These are phyloP conservation scores for Bergia puertoricense DNA, from an alignment of 92 coral and sea anemone species.

Conservation along the genomic window DNA sequence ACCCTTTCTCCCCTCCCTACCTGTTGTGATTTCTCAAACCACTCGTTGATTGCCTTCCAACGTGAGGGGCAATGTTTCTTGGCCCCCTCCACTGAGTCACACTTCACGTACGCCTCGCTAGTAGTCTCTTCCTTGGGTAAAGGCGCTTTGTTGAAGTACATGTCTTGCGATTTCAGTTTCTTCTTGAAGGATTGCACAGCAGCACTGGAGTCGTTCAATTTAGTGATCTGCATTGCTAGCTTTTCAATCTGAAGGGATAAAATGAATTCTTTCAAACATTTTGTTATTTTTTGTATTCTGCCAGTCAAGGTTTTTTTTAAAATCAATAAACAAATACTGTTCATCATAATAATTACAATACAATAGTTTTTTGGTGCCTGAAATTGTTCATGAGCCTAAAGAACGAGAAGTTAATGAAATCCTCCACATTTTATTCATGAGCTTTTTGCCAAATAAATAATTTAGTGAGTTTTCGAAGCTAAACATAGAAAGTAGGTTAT, in stretches of 20 bases:
- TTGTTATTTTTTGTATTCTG: background rate
- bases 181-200: constrained; percentile 68
- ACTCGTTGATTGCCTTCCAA: constrained; percentile 83
- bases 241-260: constrained; percentile 52
- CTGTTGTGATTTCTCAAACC: constrained; percentile 87
- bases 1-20: constrained; percentile 27
- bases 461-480: no score
- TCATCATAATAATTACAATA: no score
- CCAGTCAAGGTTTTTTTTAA: background rate
- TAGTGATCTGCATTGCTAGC: constrained; percentile 75
- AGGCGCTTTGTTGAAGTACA: constrained; percentile 81
- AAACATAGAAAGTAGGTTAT: no score
- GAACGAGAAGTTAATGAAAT: no score
- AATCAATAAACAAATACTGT: no score
- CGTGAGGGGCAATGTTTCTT: constrained; percentile 78
- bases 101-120: constrained; percentile 56
- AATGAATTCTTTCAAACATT: background rate
- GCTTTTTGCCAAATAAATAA: no score
- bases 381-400: no score
- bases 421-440: no score
- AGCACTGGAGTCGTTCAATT: constrained; percentile 52
- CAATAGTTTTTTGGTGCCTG: no score
- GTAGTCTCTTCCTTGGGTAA: constrained; percentile 80
- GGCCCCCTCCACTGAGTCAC: constrained; percentile 66
- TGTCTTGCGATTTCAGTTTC: constrained; percentile 68